Base-by-base conservation (phyloP, 2,113 vertebrate species). In the Megaceryle torquata region DNA sequence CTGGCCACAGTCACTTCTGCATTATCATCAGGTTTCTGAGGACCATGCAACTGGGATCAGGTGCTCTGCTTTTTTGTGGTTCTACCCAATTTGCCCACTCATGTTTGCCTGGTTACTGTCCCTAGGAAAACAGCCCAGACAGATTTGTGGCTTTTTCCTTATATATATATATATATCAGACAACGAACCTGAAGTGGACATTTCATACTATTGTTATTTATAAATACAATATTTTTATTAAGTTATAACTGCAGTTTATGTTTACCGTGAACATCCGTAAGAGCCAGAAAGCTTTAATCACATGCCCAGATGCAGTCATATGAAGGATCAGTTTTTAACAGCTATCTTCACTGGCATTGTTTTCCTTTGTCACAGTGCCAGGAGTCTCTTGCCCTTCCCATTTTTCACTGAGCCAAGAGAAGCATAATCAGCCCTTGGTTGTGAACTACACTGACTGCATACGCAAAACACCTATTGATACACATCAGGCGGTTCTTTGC, bases 251-350 rank as follows among this genome's bases (percentile, higher is more conserved):
- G 44, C 48, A 82, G 57, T 65, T 94, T 41, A 12, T 37, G 59
- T 91, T 89, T 85, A 91, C 76, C 72, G 37, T 26, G 16, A 79
- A 54, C 28, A 75, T 68, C 53, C 57, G 44, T 22, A 76, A 79
- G 41, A 94, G 57, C 33, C 78, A 91, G 51, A 69, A 91, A 95
- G 77, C 44, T 84, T 64, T 50, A 95, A 89, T 64, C 63, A 64
- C 5, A 1, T 44, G 71, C 79, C 78, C 70, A 87, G 89, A 82
- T 2, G 2, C 69, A 89, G 78, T 43, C 84, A 65, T 43, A 94
- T 13, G 50, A 89, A 91, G 37, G 70, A 91, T 85, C 81, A 65
- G 65, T 65, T 91, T 92, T 92, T 92, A 80, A 85, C 43, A 89
- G 63, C 85, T 95, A 94, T 82, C 89, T 92, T 82, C 25, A 0